These are phyloP conservation scores for Ostrea denselamellosa DNA, from an alignment of 1,140 invertebrate species.

Conservation along the genomic window DNA sequence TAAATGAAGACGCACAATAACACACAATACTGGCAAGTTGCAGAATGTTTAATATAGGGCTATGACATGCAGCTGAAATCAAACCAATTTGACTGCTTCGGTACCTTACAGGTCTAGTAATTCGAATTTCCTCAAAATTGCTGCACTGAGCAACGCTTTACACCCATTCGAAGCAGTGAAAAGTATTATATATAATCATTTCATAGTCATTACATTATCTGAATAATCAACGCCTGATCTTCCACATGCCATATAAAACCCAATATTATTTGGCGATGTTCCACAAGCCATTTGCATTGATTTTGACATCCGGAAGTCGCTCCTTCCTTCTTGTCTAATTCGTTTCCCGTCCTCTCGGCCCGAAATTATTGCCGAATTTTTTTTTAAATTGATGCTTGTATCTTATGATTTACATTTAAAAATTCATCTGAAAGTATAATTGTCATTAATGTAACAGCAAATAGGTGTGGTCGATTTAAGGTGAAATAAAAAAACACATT, in stretches of 20 bases:
- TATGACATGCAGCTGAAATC: too few relatives aligned
- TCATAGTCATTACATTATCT: not conserved
- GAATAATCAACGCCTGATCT: not conserved
- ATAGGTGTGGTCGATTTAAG: too few relatives aligned
- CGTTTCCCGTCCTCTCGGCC: not conserved
- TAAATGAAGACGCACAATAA: too few relatives aligned
- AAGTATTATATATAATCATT: not conserved
- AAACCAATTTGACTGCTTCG: too few relatives aligned
- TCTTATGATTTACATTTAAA: not conserved
- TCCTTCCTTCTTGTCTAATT: not conserved
- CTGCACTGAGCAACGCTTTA: not conserved
- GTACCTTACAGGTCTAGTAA: not conserved
- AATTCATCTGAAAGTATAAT: not conserved
- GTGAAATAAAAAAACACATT: too few relatives aligned
- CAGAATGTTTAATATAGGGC: too few relatives aligned
- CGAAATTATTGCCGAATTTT: not conserved
- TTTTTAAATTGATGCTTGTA: not conserved
- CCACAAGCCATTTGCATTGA: constrained; percentile 38
- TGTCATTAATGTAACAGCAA: not conserved
- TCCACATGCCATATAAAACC: not conserved
- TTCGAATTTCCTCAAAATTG: constrained; percentile 29
- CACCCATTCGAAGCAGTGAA: not conserved
- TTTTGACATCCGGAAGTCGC: constrained; percentile 26
- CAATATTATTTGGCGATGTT: constrained; percentile 17
- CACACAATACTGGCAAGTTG: too few relatives aligned